A percentile compares a stretch with the other conserved stretches of the same genome.
Evolutionary conservation across 2,113 vertebrate genomes (phyloP).

Genomic region (Dendropsophus ebraccatus): DNA sequence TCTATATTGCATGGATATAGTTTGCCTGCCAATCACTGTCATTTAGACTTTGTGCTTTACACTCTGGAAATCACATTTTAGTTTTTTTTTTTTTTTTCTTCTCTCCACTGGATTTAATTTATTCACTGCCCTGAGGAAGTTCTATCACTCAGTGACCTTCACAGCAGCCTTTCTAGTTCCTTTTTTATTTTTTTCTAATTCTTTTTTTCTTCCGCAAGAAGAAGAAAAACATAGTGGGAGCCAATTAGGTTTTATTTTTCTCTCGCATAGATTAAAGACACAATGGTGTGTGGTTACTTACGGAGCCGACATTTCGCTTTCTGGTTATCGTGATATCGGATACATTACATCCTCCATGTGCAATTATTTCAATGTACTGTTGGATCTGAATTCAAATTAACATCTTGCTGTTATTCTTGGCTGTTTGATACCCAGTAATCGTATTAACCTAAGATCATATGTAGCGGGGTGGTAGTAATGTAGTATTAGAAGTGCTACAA

Average conservation of each 20-base stretch:
- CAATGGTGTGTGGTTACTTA: conserved; percentile 26
- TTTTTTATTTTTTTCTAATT: conserved; percentile 67
- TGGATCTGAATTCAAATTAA: conserved; percentile 6
- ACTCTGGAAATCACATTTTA: conserved; percentile 98
- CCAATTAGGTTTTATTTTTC: conserved; percentile 43
- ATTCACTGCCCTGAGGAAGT: conserved; percentile 98
- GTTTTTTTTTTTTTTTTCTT: conserved; percentile 69
- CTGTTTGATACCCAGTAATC: neutral
- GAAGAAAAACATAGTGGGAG: conserved; percentile 50
- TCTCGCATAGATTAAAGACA: conserved; percentile 41
- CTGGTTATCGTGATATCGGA: neutral
- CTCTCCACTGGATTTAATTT: conserved; percentile 93
- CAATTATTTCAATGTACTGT: neutral
- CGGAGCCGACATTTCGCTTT: neutral
- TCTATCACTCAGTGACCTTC: conserved; percentile 98
- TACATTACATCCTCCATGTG: neutral
- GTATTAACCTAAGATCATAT: neutral
- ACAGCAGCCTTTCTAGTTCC: conserved; percentile 77
- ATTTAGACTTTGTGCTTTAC: conserved; percentile 92
- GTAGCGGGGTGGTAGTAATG: neutral
- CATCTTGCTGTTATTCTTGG: conserved; percentile 1
- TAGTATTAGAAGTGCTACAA: neutral
- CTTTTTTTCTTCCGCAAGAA: conserved; percentile 71
- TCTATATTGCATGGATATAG: conserved; percentile 91
- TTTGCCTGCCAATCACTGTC: conserved; percentile 98